Percentiles rank a stretch among this genome's conserved stretches.
Evolutionary conservation across 1,140 invertebrate genomes (phyloP).

Genomic region (Camponotus pennsylvanicus): DNA sequence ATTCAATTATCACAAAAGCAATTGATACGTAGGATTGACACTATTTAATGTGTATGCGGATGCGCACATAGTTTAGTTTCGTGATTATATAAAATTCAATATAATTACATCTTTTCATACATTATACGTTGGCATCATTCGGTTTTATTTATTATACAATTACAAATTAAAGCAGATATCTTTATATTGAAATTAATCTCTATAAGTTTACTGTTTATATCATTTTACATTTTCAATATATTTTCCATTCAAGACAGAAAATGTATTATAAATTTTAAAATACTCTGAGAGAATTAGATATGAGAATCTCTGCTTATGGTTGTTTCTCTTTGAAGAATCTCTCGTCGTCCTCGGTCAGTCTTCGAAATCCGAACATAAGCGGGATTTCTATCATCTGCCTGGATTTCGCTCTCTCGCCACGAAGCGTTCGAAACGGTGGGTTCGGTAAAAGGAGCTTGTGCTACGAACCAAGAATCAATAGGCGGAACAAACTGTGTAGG

Average conservation of each 20-base stretch:
- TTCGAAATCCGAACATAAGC: constrained; percentile 62
- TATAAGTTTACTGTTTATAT: not conserved
- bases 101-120: not conserved
- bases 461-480: constrained; percentile 73
- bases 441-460: constrained; percentile 59
- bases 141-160: not conserved
- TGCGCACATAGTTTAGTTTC: not conserved
- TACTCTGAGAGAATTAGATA: not conserved
- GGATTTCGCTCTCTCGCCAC: constrained; percentile 39
- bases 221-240: not conserved
- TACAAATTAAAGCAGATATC: not conserved
- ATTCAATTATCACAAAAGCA: constrained; percentile 23
- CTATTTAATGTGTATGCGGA: not conserved
- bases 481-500: constrained; percentile 77
- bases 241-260: not conserved
- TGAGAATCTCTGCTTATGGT: not conserved
- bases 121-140: not conserved
- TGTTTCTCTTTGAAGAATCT: not conserved
- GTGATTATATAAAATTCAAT: constrained; percentile 10
- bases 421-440: constrained; percentile 32
- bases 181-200: not conserved
- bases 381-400: constrained; percentile 37
- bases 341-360: constrained; percentile 53
- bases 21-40: constrained; percentile 19
- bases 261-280: not conserved